These are phyloP conservation scores for Formica aserva DNA, from an alignment of 2,888 invertebrate genomes.

Conservation along the genomic window DNA sequence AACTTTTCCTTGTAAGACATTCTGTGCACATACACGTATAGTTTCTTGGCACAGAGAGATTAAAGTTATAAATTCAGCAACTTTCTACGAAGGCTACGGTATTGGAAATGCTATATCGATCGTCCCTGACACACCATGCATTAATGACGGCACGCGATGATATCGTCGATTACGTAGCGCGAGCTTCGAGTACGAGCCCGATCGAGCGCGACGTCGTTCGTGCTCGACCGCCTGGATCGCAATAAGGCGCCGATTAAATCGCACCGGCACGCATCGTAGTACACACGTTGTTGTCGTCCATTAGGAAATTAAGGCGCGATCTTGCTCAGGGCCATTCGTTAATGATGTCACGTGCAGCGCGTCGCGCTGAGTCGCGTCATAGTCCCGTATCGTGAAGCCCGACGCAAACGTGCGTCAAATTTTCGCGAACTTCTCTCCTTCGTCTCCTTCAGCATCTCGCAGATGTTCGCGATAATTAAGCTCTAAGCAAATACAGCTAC, in stretches of 20 bases:
- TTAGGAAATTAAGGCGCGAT: conserved; percentile 57
- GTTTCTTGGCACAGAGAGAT: not conserved
- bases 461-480: conserved; percentile 5
- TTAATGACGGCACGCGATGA: conserved; percentile 35
- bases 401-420: not conserved
- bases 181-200: conserved; percentile 32
- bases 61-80: not conserved
- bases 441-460: not conserved
- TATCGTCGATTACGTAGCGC: conserved; percentile 56
- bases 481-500: not conserved
- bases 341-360: conserved; percentile 42
- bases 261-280: conserved; percentile 35
- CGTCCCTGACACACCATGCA: conserved; percentile 70
- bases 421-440: not conserved
- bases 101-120: conserved; percentile 25
- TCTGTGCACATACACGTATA: not conserved
- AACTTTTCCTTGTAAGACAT: not conserved
- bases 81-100: conserved; percentile 3
- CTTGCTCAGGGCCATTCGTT: conserved; percentile 31
- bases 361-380: not conserved
- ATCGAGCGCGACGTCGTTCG: conserved; percentile 54
- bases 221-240: conserved; percentile 57
- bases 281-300: conserved; percentile 37
- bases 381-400: not conserved
- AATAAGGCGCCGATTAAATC: conserved; percentile 55